Percentiles rank a stretch among this genome's conserved stretches.
Conservation (phyloP, 1,140 invertebrate species). For the Oryctes rhinoceros region DNA sequence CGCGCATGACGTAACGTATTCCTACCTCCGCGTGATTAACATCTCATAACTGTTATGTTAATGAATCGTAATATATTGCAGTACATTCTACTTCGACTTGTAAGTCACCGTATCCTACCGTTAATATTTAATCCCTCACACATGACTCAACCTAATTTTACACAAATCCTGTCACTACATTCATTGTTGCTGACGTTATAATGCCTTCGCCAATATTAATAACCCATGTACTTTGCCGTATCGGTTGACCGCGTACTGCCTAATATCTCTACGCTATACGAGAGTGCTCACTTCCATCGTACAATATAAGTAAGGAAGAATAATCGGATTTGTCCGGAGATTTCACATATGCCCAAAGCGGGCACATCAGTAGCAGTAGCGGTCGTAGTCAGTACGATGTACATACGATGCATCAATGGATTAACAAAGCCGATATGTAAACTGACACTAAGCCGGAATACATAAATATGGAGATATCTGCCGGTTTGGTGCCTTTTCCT, state of each 20-base stretch:
- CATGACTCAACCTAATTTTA: slow-evolving; percentile 36
- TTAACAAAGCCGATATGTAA: slow-evolving; percentile 27
- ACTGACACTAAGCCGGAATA: slow-evolving; percentile 33
- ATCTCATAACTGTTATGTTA: no score
- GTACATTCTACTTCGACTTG: not conserved
- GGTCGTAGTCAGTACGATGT: not conserved
- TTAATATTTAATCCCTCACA: slow-evolving; percentile 13
- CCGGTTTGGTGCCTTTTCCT: slow-evolving; percentile 13
- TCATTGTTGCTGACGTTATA: slow-evolving; percentile 7
- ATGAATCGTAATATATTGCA: no score
- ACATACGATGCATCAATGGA: slow-evolving; percentile 27
- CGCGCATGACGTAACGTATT: no score
- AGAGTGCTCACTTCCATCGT: not conserved
- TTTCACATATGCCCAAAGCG: slow-evolving; percentile 32
- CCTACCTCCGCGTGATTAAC: no score
- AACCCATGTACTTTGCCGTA: not conserved
- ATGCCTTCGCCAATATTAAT: slow-evolving; percentile 34
- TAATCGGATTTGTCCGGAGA: slow-evolving; percentile 31
- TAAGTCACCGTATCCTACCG: not conserved
- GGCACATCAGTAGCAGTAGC: not conserved
- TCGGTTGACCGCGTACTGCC: slow-evolving; percentile 25
- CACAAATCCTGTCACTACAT: slow-evolving; percentile 27
- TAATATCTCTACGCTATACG: slow-evolving; percentile 9
- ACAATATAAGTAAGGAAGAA: slow-evolving; percentile 23
- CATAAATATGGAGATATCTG: slow-evolving; percentile 31